Evolutionary conservation across 92 coral and sea anemone genomes (phyloP).

Genomic region (Nematostella vectensis): DNA sequence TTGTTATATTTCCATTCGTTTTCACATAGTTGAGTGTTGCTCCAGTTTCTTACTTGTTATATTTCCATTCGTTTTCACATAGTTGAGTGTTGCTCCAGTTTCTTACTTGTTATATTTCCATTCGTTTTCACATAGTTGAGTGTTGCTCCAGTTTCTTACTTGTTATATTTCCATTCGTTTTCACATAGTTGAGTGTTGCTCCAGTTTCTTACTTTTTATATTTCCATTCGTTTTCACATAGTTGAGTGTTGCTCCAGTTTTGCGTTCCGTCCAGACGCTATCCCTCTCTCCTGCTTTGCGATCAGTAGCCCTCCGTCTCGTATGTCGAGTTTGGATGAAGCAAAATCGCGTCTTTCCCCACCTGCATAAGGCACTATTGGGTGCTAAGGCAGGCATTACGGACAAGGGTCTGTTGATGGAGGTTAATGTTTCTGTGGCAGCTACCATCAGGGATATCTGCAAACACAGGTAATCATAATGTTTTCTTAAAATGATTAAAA

Average conservation of each 20-base stretch:
- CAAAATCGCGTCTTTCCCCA: conserved; percentile 88
- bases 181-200: too few species aligned
- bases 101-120: too few species aligned
- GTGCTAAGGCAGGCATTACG: conserved; percentile 35
- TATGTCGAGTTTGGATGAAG: conserved; percentile 73
- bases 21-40: too few species aligned
- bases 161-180: too few species aligned
- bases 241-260: conserved; percentile 73
- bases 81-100: too few species aligned
- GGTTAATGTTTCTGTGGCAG: conserved; percentile 80
- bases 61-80: too few species aligned
- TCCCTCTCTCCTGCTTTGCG: conserved; percentile 51
- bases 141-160: too few species aligned
- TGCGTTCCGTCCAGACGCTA: conserved; percentile 64
- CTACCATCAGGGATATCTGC: conserved; percentile 81
- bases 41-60: too few species aligned
- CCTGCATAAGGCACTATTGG: conserved; percentile 55
- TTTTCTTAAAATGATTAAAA: too few species aligned
- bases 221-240: conserved; percentile 1
- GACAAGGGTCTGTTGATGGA: conserved; percentile 30
- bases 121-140: too few species aligned
- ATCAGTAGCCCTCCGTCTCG: conserved; percentile 60
- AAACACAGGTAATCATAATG: conserved; percentile 55
- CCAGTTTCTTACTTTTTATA: too few species aligned
- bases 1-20: too few species aligned